A percentile compares a stretch with the other conserved stretches of the same genome.
Conservation (phyloP, 2,797 vertebrate species). For the Cirrhinus mrigala region DNA sequence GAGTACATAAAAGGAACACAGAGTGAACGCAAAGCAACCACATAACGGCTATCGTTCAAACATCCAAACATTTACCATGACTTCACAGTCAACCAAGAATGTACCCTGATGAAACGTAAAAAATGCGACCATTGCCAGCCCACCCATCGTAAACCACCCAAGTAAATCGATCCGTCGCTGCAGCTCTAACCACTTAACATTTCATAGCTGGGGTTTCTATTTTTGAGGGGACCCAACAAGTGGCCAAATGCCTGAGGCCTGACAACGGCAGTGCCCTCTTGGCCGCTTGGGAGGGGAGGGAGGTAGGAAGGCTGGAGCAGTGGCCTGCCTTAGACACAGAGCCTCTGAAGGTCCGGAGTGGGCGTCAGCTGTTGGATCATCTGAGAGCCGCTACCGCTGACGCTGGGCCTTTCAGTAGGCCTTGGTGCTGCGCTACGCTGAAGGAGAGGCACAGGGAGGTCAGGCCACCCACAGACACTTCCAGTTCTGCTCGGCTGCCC, state of each 20-base stretch:
- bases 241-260: conserved; percentile 49
- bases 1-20: conserved; percentile 32
- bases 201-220: conserved; percentile 43
- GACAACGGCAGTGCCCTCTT: conserved; percentile 32
- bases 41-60: conserved; percentile 21
- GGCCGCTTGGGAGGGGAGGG: neutral
- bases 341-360: conserved; percentile 69
- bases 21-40: conserved; percentile 15
- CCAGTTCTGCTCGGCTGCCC: conserved; percentile 62
- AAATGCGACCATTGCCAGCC: conserved; percentile 52
- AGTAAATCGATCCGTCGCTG: conserved; percentile 46
- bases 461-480: conserved; percentile 80
- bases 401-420: conserved; percentile 76
- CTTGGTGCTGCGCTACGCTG: conserved; percentile 65
- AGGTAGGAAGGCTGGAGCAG: neutral
- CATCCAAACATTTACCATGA: conserved; percentile 43
- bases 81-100: conserved; percentile 45
- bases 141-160: conserved; percentile 57
- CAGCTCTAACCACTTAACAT: conserved; percentile 48
- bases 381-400: conserved; percentile 62
- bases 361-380: conserved; percentile 79
- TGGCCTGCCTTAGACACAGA: conserved; percentile 49
- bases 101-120: conserved; percentile 42
- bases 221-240: conserved; percentile 49
- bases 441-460: conserved; percentile 70